Evolutionary conservation across 1,140 invertebrate genomes (phyloP).

Genomic region (Bradysia coprophila): DNA sequence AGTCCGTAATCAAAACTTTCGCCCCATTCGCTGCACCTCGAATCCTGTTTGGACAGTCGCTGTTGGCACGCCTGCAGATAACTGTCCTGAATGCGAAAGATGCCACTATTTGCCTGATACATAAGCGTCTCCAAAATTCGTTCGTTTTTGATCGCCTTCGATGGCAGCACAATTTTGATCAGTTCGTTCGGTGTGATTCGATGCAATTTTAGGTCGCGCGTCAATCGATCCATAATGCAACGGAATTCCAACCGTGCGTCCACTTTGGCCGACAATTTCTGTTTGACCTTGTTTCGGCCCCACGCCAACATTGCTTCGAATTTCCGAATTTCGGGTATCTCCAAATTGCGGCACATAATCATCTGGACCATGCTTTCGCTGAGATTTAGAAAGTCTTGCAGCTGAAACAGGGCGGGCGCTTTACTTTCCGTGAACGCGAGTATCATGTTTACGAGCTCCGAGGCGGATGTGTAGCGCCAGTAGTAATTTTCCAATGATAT

Average conservation of each 20-base stretch:
- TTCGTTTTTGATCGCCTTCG: conserved; percentile 85
- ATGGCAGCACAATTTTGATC: conserved; percentile 80
- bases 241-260: conserved; percentile 79
- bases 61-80: conserved; percentile 75
- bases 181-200: conserved; percentile 84
- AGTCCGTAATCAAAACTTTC: conserved; percentile 57
- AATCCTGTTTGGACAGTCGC: conserved; percentile 72
- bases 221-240: conserved; percentile 78
- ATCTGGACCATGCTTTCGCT: conserved; percentile 90
- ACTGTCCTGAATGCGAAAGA: conserved; percentile 76
- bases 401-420: conserved; percentile 64
- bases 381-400: conserved; percentile 62
- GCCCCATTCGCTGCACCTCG: conserved; percentile 51
- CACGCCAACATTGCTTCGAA: conserved; percentile 86
- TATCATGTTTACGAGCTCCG: conserved; percentile 87
- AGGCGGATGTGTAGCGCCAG: conserved; percentile 86
- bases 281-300: conserved; percentile 62
- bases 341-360: conserved; percentile 76
- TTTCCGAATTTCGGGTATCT: conserved; percentile 76
- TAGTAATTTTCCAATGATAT: conserved; percentile 87
- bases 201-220: conserved; percentile 73
- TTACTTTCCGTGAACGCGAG: conserved; percentile 75
- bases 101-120: conserved; percentile 83
- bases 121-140: conserved; percentile 81
- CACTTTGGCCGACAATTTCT: conserved; percentile 51